A percentile compares a stretch with the other conserved stretches of the same genome.
phyloP scores from a whole-genome alignment of 2,113 vertebrate genomes.

The Serinus canaria region DNA sequence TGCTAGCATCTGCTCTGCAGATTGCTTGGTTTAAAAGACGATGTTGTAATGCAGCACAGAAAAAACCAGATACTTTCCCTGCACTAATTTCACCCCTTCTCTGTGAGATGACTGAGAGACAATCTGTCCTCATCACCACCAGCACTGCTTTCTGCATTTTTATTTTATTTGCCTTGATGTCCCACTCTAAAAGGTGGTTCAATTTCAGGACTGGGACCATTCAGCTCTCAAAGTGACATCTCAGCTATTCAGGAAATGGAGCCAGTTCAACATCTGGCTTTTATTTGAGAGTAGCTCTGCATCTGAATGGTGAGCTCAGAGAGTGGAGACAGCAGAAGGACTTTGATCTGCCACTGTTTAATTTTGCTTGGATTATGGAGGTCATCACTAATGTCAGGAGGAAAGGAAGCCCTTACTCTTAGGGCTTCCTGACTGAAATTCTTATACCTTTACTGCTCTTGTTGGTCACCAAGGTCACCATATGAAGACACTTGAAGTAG shows the following conservation, averaged over 20 bases:
- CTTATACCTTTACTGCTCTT: not conserved
- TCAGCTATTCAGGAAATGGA: slow-evolving; percentile 47
- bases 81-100: not conserved
- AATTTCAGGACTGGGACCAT: not conserved
- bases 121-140: not conserved
- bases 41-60: not conserved
- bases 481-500: not conserved
- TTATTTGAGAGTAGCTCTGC: slow-evolving; percentile 55
- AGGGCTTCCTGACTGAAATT: slow-evolving; percentile 7
- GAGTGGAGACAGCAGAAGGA: not conserved
- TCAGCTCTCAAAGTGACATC: not conserved
- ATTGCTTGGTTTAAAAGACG: not conserved
- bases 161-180: slow-evolving; percentile 21
- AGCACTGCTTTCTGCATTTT: not conserved
- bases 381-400: not conserved
- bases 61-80: not conserved
- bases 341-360: slow-evolving; percentile 43
- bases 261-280: slow-evolving; percentile 67
- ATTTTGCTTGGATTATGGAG: slow-evolving; percentile 9
- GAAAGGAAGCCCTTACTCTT: not conserved
- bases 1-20: not conserved
- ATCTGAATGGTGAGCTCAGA: slow-evolving; percentile 62
- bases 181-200: slow-evolving; percentile 15
- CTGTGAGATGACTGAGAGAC: not conserved
- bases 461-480: not conserved